Evolutionary conservation across 2,797 vertebrate genomes (phyloP), one percentile per base, ranked within the genome.

Genomic region (Myotis daubentonii): DNA sequence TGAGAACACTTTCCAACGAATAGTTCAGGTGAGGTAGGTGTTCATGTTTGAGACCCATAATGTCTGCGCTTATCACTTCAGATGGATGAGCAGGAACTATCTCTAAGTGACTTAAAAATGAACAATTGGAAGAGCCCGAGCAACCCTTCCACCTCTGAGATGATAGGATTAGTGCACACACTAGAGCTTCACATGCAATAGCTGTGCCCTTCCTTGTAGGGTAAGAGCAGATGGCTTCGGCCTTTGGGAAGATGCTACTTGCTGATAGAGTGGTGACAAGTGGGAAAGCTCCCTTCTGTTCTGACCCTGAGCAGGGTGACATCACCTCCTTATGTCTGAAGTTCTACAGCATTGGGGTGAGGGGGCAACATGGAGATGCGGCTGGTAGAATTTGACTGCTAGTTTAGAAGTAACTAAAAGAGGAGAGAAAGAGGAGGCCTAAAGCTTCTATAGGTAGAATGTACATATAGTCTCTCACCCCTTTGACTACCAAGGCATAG

Each of bases 81-180:
- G 25, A 47, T 0, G 80, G 62, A 15, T n/a, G 68, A 88, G 60
- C n/a, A 0, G 0, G 47, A 95, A 74, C 71, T 4, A 33, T 82
- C 36, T 94, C 10, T 3, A 33, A 91, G 91, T 66, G 83, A 47
- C 86, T 94, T 92, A 30, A 94, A 28, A 89, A 68, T 60, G 16
- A 0, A 2, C 36, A 33, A 30, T 19, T 66, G 23, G 51, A 36
- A 74, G 71, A 78, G 20, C 33, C 90, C 3, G 28, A 93, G 68
- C 51, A 74, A 57, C n/a, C 36, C 16, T 23, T 20, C 6, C 38
- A 22, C 60, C 68, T 91, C 41, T 87, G 23, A 44, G n/a, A 55
- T 19, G 57, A 6, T 17, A 70, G 68, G 49, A 71, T 62, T 87
- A 65, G 47, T 53, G 28, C 33, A 82, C n/a, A 80, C 15, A 19